phyloP scores from a whole-genome alignment of 2,888 invertebrate genomes.

The Venusia cambrica region DNA sequence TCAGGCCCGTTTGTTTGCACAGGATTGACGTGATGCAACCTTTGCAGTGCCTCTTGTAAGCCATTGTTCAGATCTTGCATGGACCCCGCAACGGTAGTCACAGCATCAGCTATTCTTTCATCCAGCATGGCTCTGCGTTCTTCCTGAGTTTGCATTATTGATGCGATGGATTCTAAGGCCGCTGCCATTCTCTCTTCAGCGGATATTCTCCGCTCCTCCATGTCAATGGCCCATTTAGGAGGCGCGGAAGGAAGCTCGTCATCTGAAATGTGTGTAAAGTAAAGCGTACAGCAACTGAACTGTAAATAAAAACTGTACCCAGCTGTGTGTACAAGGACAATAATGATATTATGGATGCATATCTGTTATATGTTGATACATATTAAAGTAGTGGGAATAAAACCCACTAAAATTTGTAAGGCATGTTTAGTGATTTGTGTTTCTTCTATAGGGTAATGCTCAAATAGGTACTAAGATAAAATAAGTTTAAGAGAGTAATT shows the following conservation, averaged over 20 bases:
- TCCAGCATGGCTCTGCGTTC: conserved; percentile 52
- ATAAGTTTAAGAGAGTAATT: too few relatives aligned
- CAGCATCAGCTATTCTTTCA: conserved; percentile 52
- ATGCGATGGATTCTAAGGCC: conserved; percentile 58
- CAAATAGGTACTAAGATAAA: too few relatives aligned
- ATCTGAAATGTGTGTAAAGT: too few relatives aligned
- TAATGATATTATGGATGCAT: too few relatives aligned
- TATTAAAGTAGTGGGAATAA: too few relatives aligned
- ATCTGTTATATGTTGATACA: too few relatives aligned
- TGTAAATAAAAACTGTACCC: too few relatives aligned
- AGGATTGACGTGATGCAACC: conserved; percentile 43
- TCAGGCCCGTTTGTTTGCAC: conserved; percentile 41
- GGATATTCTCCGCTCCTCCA: conserved; percentile 62
- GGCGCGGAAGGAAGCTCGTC: conserved; percentile 40
- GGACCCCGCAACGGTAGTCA: conserved; percentile 54
- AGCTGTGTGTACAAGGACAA: too few relatives aligned
- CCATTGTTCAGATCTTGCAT: conserved; percentile 60
- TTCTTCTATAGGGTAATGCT: too few relatives aligned
- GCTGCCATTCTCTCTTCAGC: conserved; percentile 65
- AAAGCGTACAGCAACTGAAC: too few relatives aligned
- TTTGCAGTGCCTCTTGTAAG: conserved; percentile 54
- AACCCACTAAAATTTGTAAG: too few relatives aligned
- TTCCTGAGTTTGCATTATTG: conserved; percentile 53
- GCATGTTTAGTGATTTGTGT: too few relatives aligned
- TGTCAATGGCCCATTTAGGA: conserved; percentile 63